Base-by-base conservation (phyloP, 2,113 vertebrate genomes). In the Eira barbara region DNA sequence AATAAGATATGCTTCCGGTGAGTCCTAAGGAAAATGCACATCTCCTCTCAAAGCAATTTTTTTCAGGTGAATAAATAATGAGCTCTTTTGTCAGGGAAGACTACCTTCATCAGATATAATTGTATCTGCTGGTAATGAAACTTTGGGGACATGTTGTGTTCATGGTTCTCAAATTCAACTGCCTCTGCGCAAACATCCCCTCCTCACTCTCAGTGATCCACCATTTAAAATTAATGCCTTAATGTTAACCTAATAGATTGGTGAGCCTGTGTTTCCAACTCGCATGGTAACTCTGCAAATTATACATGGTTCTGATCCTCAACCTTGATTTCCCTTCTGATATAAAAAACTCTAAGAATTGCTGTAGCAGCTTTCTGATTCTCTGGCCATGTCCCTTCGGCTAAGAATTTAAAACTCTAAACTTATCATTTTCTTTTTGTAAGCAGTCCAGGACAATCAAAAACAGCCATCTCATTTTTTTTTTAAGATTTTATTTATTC, bases 1-100 rank as follows among this genome's bases (percentile, higher is more conserved):
- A n/a, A 29, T 34, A 55, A 87, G 29, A 59, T 6, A 81, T 59
- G 8, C 2, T 94, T 92, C 79, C 49, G 13, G 18, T 82, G 21
- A 86, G 6, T 31, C 3, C 69, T 71, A 6, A 92, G 12, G 23
- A 65, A 82, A 96, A 52, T 47, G 31, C 3, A 1, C 15, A 65
- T 82, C 71, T 89, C 27, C 12, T 96, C 76, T 76, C 47, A 76
- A 23, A 34, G 11, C n/a, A 94, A 45, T 2, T 29, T 91, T 49
- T 78, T 94, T 79, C 59, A 89, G 36, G 80, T 78, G 49, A 76
- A 94, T 78, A 95, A 83, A 89, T 39, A n/a, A 92, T 11, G 85
- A 52, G 20, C 3, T 81, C 27, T 84, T 76, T 76, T 65, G 2
- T 67, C 67, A 84, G 25, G 15, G 23, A 79, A 74, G 57, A 88